Conservation (phyloP, 2,888 invertebrate species). For the Agonopterix arenella region DNA sequence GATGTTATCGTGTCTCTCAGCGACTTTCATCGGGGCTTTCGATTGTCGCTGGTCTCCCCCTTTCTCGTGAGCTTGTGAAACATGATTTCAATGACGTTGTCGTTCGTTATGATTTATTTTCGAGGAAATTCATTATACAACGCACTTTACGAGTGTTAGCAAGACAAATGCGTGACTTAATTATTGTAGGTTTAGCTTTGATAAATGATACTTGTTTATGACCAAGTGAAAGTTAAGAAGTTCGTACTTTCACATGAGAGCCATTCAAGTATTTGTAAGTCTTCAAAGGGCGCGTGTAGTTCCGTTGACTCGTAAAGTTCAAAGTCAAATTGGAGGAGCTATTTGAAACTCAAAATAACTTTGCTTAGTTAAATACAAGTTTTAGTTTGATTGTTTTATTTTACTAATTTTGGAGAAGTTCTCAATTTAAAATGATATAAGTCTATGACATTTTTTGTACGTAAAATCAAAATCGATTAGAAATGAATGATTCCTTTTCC, state of each 20-base stretch:
- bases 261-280: slow-evolving; percentile 18
- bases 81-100: slow-evolving; percentile 57
- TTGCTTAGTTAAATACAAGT: too few species aligned
- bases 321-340: slow-evolving; percentile 23
- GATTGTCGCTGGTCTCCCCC: slow-evolving; percentile 49
- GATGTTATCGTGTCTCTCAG: slow-evolving; percentile 69
- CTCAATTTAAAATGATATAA: too few species aligned
- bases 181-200: slow-evolving; percentile 25
- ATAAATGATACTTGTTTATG: slow-evolving; percentile 23
- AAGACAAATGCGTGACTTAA: slow-evolving; percentile 39
- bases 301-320: slow-evolving; percentile 33
- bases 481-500: slow-evolving; percentile 16
- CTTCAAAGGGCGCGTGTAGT: slow-evolving; percentile 24
- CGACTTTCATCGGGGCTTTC: slow-evolving; percentile 69
- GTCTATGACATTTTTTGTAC: too few species aligned
- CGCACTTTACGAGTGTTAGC: slow-evolving; percentile 25
- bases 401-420: too few species aligned
- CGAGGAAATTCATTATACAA: slow-evolving; percentile 38
- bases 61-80: slow-evolving; percentile 42
- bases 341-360: too few species aligned
- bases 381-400: too few species aligned
- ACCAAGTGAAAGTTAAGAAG: slow-evolving; percentile 14
- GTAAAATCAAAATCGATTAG: too few species aligned
- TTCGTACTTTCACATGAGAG: slow-evolving; percentile 16
- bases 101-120: slow-evolving; percentile 59